Base-by-base conservation (phyloP, 23 tunicate genomes). In the Styela clava region DNA sequence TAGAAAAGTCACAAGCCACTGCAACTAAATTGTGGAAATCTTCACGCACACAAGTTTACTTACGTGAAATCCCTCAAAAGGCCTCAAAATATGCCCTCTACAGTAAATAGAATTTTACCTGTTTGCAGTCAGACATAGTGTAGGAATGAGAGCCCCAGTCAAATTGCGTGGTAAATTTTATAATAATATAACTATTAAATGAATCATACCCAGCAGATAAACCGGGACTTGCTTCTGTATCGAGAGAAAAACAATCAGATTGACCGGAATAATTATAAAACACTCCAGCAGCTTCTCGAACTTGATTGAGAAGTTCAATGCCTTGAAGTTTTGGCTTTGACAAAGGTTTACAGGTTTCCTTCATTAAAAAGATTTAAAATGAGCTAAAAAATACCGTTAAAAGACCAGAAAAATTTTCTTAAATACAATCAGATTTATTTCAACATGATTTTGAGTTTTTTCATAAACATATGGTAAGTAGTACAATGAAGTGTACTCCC, bases 261-360 rank as follows among this genome's bases (percentile, higher is more conserved):
- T 73, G 27, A 1, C 97, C 97, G 23, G 88, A 79, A 74, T 79
- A 87, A 74, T 92, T 92, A 27, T 79, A 63, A 69, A 76, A 92
- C 25, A 92, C 89, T 62, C 89, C 78, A 27, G 89, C 74, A 31
- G 92, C 97, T 32, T 87, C 62, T 16, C 35, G 61, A 64, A 92
- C 65, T 21, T 84, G 82, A 24, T 79, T 24, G 2, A 92, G 31
- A 76, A 92, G 80, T 16, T 87, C 69, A 12, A 31, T 65, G 9
- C 84, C 88, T 32, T 74, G 51, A 2, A 87, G 52, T 27, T 87
- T 35, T 63, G 88, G 88, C 2, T 52, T 68, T 23, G 87, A 34
- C 35, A 91, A 31, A 22, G 82, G 68, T 23, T 86, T 68, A 36
- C 97, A 91, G 25, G 94, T 84, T 31, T 31, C 91, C 91, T 87